Conservation (phyloP, 2,888 invertebrate genomes). For the Agonopterix alstromeriana region DNA sequence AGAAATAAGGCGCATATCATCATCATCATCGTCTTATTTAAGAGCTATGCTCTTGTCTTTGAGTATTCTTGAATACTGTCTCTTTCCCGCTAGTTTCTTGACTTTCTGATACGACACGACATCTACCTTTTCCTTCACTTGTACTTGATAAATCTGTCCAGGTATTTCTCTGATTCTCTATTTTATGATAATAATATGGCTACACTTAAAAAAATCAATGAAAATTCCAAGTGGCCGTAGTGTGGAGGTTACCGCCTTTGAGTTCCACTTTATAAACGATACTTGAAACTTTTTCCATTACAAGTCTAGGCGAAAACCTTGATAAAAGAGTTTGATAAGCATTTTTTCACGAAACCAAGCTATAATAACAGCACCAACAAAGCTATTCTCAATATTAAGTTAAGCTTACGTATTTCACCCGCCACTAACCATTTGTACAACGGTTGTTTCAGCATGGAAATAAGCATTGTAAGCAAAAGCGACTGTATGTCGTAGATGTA, state of each 20-base stretch:
- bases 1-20: too few species aligned
- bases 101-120: too few species aligned
- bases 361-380: background rate
- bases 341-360: too few species aligned
- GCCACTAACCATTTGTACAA: slow-evolving; percentile 1
- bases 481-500: background rate
- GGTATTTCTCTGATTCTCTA: too few species aligned
- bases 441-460: slow-evolving; percentile 6
- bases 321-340: background rate
- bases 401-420: slow-evolving; percentile 6
- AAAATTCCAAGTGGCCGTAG: background rate
- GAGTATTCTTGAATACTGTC: too few species aligned
- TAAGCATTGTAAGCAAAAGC: slow-evolving; percentile 5
- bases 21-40: too few species aligned
- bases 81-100: too few species aligned
- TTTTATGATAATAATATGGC: too few species aligned
- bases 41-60: too few species aligned
- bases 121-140: too few species aligned
- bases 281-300: background rate
- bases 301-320: background rate
- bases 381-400: slow-evolving; percentile 5
- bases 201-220: background rate
- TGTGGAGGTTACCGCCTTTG: background rate
- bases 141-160: too few species aligned
- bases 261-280: background rate